Evolutionary conservation across 2,113 vertebrate genomes (phyloP).

Genomic region (Microcebus murinus): DNA sequence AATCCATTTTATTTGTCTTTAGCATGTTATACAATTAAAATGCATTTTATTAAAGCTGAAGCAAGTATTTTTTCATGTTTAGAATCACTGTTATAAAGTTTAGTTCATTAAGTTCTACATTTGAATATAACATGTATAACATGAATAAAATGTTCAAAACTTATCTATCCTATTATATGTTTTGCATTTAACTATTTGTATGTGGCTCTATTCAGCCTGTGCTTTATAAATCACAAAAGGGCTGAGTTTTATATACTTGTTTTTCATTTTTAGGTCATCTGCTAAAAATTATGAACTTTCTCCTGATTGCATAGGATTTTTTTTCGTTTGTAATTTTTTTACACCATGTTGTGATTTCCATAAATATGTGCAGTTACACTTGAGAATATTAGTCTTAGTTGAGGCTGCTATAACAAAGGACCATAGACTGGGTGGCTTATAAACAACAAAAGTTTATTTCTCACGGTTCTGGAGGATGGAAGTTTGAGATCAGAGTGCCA

Average conservation of each 20-base stretch:
- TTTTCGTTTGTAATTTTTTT: constrained; percentile 43
- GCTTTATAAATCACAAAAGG: constrained; percentile 42
- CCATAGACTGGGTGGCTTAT: neutral
- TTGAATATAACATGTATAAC: neutral
- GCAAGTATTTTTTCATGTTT: neutral
- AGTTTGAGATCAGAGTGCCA: neutral
- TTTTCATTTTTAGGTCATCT: constrained; percentile 37
- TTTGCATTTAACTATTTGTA: constrained; percentile 45
- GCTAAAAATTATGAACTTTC: neutral
- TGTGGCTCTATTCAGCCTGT: neutral
- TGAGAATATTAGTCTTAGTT: neutral
- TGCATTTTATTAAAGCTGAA: constrained; percentile 13
- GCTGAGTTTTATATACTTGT: neutral
- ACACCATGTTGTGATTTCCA: neutral
- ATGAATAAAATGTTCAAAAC: constrained; percentile 24
- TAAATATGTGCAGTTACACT: neutral
- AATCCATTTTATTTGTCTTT: neutral
- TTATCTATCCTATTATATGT: neutral
- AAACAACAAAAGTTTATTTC: neutral
- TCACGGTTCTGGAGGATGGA: neutral
- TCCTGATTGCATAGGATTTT: neutral
- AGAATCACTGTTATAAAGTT: constrained; percentile 2
- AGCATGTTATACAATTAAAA: constrained; percentile 3
- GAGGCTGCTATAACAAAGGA: neutral
- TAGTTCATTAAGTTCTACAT: constrained; percentile 22